These are phyloP conservation scores for Polypedilum vanderplanki DNA, from an alignment of 1,140 invertebrate species.

Conservation along the genomic window DNA sequence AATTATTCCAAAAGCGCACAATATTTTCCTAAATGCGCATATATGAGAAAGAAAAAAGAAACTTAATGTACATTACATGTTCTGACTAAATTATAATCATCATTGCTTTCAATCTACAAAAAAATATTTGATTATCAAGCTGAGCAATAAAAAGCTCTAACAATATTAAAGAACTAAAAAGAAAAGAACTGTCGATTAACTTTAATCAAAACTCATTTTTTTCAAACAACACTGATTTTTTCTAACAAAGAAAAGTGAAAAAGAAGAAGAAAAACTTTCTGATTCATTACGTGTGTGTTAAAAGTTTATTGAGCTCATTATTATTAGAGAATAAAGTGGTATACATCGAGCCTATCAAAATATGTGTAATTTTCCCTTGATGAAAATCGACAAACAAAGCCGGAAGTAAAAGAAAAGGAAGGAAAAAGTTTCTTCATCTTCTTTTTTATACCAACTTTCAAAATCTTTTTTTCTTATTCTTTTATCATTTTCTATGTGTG, in stretches of 20 bases:
- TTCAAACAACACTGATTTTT: neutral
- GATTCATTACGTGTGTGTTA: slow-evolving; percentile 27
- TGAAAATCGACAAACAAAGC: neutral
- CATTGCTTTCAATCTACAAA: neutral
- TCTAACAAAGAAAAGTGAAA: neutral
- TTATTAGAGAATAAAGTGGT: neutral
- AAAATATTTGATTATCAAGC: slow-evolving; percentile 1
- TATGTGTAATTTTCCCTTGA: no score
- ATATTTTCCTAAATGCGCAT: no score
- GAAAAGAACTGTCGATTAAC: slow-evolving; percentile 7
- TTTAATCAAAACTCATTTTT: neutral
- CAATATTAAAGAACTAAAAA: slow-evolving; percentile 2
- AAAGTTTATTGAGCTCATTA: slow-evolving; percentile 27
- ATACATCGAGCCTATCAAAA: neutral
- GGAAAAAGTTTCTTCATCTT: slow-evolving; percentile 12
- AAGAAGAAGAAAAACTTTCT: neutral
- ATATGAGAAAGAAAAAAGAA: no score
- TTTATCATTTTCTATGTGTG: no score
- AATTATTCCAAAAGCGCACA: no score
- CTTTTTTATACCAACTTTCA: neutral
- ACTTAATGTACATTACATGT: no score
- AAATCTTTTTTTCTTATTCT: no score
- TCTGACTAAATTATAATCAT: neutral
- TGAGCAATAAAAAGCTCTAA: neutral
- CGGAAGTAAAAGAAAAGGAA: neutral